Evolutionary conservation across 2,888 invertebrate species (phyloP).

Genomic region (Epicampocera succincta): DNA sequence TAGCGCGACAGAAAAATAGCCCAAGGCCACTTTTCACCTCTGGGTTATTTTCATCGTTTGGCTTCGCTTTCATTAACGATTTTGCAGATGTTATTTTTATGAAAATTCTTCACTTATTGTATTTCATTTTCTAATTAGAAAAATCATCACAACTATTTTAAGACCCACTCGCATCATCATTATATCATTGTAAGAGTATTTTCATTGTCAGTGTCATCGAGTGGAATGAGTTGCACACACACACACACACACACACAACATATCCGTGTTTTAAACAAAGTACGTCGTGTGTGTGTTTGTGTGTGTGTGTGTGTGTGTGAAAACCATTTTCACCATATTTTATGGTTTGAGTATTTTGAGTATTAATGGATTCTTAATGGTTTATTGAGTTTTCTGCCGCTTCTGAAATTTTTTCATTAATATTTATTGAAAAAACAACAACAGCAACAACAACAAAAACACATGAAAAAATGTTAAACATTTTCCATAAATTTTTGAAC

Average conservation of each 20-base stretch:
- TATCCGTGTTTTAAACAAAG: too few species aligned
- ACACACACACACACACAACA: not conserved
- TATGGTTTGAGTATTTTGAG: too few species aligned
- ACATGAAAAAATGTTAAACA: conserved; percentile 1
- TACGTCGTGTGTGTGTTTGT: not conserved
- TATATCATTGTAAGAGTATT: conserved; percentile 11
- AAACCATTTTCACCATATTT: too few species aligned
- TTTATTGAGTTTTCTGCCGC: conserved; percentile 48
- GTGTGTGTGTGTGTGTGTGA: not conserved
- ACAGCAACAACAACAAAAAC: conserved; percentile 1
- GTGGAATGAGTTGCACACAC: not conserved
- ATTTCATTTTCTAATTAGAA: conserved; percentile 62
- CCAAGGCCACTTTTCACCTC: too few species aligned
- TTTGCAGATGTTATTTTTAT: conserved; percentile 59
- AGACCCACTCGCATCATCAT: conserved; percentile 6
- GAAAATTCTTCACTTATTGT: conserved; percentile 46
- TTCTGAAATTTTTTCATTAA: conserved; percentile 9
- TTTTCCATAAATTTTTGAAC: not conserved
- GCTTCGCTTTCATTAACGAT: conserved; percentile 1
- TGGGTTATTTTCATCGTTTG: too few species aligned
- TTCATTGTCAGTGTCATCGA: conserved; percentile 32
- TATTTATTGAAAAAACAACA: conserved; percentile 14
- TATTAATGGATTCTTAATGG: conserved; percentile 40
- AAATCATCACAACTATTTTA: conserved; percentile 21
- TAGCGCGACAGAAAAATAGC: too few species aligned